Base-by-base conservation (phyloP, 1,140 invertebrate species). In the Camponotus pennsylvanicus region DNA sequence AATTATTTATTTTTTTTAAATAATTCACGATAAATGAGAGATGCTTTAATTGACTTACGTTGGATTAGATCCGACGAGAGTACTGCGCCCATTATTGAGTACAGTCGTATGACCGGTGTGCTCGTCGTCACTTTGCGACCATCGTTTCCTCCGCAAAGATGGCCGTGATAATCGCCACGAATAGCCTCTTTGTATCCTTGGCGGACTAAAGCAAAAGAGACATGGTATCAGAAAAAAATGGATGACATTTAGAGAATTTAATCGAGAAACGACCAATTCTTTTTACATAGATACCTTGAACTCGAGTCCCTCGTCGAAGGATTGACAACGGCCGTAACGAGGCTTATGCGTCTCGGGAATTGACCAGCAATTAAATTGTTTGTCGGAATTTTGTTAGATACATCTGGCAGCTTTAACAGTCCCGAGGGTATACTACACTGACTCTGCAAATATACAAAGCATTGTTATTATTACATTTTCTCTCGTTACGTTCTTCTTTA, bases 141-240 rank as follows among this genome's bases (percentile, higher is more conserved):
- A 94, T 18, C 93, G 91, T 92, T 97, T 97, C 66, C 95, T 95
- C 49, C 96, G 95, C 7, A 97, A 93, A 76, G 97, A 97, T 1
- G 97, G 96, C 79, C 96, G 94, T 1, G 97, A 96, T 67, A 97
- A 92, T 82, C 97, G 96, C 97, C 97, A 97, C 42, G 97, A 97
- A 89, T 96, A 97, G 9, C 96, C 96, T 61, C 96, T 94, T 88
- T 97, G 96, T 45, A 97, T 96, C 89, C 96, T 96, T 71, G 94
- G 93, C 49, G 94, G 92, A 85, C 94, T 93, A 66, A 11, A 67
- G 32, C 27, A 42, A 4, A 42, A 59, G 9, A 76, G 18, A 13
- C 13, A 15, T 18, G 11, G 15, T 57, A 69, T 69, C n/a, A 66
- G 37, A 45, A 59, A 78, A 59, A 70, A 37, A 18, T 8, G 49